Evolutionary conservation across 2,797 vertebrate species (phyloP).

Genomic region (Setipinna tenuifilis): DNA sequence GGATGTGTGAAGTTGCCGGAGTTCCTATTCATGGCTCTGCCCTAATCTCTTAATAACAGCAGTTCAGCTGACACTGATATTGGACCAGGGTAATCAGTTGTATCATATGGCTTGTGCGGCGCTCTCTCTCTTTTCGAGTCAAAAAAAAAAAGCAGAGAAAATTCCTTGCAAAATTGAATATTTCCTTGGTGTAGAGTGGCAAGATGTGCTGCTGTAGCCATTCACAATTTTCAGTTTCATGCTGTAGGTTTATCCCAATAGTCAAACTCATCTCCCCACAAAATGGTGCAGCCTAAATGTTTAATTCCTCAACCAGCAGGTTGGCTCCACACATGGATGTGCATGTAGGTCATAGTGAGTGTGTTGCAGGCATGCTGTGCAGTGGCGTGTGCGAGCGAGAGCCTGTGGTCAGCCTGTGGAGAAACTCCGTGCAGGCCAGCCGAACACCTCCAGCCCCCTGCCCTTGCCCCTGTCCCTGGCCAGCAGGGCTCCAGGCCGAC

Average conservation of each 20-base stretch:
- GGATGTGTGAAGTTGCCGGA: not conserved
- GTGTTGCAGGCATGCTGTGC: constrained; percentile 60
- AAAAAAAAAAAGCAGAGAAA: too few relatives aligned
- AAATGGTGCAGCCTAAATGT: not conserved
- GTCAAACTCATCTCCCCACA: not conserved
- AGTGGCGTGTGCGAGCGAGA: constrained; percentile 51
- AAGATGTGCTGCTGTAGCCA: not conserved
- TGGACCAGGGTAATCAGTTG: too few relatives aligned
- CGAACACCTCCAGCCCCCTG: not conserved
- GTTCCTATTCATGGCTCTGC: not conserved
- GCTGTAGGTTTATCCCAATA: not conserved
- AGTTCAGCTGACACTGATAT: not conserved
- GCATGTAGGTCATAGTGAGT: not conserved
- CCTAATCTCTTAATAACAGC: not conserved
- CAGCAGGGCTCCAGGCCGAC: not conserved
- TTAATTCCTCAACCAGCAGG: not conserved
- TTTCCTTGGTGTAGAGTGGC: too few relatives aligned
- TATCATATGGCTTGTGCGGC: too few relatives aligned
- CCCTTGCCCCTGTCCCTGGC: not conserved
- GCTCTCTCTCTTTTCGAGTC: too few relatives aligned
- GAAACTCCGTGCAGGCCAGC: not conserved
- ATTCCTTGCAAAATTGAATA: too few relatives aligned
- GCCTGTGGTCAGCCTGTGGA: constrained; percentile 42
- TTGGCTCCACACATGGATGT: not conserved
- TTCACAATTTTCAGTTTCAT: not conserved